Conservation (phyloP, 1,140 invertebrate species). For the Psilanteris sp. region DNA sequence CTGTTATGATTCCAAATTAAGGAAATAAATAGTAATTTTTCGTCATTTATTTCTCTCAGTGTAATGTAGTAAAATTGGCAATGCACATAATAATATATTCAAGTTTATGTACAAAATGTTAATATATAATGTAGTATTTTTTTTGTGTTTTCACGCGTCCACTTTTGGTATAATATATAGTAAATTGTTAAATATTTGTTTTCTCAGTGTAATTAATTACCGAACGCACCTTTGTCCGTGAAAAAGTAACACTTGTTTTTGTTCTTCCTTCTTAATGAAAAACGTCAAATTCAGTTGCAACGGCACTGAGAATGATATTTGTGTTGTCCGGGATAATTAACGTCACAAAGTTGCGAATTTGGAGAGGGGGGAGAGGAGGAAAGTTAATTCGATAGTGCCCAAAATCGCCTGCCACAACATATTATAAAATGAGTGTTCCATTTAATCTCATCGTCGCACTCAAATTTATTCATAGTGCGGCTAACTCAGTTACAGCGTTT, state of each 20-base stretch:
- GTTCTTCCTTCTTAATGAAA: slow-evolving; percentile 31
- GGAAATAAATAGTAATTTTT: no score
- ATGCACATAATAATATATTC: no score
- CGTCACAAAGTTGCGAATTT: slow-evolving; percentile 32
- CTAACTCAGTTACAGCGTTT: slow-evolving; percentile 76
- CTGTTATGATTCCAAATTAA: no score
- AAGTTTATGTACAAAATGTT: no score
- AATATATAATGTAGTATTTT: no score
- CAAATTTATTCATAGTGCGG: slow-evolving; percentile 78
- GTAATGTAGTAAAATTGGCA: no score
- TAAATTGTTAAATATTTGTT: no score
- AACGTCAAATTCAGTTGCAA: slow-evolving; percentile 43
- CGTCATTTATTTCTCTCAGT: no score
- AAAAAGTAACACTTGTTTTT: slow-evolving; percentile 24
- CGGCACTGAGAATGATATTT: slow-evolving; percentile 32
- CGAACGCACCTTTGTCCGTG: neutral
- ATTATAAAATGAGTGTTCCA: slow-evolving; percentile 68
- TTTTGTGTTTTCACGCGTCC: no score
- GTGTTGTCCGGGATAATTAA: slow-evolving; percentile 51
- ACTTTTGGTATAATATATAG: no score
- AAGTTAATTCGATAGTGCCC: slow-evolving; percentile 56
- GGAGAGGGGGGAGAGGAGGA: slow-evolving; percentile 15
- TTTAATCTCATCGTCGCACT: slow-evolving; percentile 68
- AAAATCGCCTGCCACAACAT: slow-evolving; percentile 66
- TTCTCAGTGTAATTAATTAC: slow-evolving; percentile 8